Evolutionary conservation across 1,140 invertebrate species (phyloP).

Genomic region (Meteorus sp.): DNA sequence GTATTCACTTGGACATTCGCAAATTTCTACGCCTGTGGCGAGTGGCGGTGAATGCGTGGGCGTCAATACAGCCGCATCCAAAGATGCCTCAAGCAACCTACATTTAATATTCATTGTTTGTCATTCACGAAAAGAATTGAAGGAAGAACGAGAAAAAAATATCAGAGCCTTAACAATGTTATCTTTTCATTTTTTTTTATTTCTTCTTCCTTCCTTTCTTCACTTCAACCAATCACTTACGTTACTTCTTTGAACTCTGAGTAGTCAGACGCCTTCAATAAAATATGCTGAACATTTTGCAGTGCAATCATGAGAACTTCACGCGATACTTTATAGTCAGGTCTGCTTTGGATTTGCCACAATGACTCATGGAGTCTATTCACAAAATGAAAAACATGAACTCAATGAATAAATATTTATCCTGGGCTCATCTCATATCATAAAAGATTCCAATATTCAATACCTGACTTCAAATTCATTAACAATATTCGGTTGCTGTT

Average conservation of each 20-base stretch:
- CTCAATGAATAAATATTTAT: too few species aligned
- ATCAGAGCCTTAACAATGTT: conserved; percentile 9
- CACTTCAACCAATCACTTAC: conserved; percentile 54
- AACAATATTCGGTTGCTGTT: conserved; percentile 46
- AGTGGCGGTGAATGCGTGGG: conserved; percentile 64
- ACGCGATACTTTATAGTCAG: conserved; percentile 66
- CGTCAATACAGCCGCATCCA: conserved; percentile 78
- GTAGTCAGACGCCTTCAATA: conserved; percentile 75
- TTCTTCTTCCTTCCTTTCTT: conserved; percentile 2
- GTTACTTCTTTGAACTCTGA: conserved; percentile 66
- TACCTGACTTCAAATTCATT: conserved; percentile 68
- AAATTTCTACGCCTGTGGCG: conserved; percentile 86
- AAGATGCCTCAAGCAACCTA: conserved; percentile 74
- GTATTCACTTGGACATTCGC: conserved; percentile 80
- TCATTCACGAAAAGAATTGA: conserved; percentile 7
- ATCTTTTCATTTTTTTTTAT: too few species aligned
- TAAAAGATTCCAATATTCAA: too few species aligned
- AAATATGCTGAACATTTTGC: conserved; percentile 81
- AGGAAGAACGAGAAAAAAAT: not conserved
- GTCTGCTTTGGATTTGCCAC: conserved; percentile 68
- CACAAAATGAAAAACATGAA: conserved; percentile 11
- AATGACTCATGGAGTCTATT: conserved; percentile 64
- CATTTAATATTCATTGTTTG: conserved; percentile 25
- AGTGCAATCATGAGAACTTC: conserved; percentile 86
- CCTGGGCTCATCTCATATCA: too few species aligned